phyloP scores from a whole-genome alignment of 2,113 vertebrate genomes.

The Passer montanus region DNA sequence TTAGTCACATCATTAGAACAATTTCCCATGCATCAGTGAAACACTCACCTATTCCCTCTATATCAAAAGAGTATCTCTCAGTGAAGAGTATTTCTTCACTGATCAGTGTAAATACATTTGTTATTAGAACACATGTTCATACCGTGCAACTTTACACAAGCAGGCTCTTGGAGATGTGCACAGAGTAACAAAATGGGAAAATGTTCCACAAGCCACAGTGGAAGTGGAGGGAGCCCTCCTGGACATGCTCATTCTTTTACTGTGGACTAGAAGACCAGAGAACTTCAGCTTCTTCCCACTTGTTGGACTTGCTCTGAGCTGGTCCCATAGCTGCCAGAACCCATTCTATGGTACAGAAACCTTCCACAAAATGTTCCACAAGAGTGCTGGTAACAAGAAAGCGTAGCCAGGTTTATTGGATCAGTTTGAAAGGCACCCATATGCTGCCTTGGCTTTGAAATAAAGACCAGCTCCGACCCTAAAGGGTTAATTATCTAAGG shows the following conservation, averaged over 20 bases:
- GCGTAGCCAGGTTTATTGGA: fast-evolving
- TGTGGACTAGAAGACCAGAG: not conserved
- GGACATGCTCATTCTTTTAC: not conserved
- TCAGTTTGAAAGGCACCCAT: not conserved
- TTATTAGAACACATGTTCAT: not conserved
- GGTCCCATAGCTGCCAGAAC: not conserved
- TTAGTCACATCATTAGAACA: not conserved
- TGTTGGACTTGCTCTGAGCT: not conserved
- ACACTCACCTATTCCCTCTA: not conserved
- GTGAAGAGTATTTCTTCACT: not conserved
- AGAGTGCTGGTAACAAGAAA: not conserved
- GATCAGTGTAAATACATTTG: not conserved
- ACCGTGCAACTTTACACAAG: not conserved
- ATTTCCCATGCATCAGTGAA: not conserved
- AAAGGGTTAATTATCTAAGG: not conserved
- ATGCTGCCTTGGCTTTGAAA: not conserved
- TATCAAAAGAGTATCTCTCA: not conserved
- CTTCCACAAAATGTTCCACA: too few species aligned
- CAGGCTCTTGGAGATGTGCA: not conserved
- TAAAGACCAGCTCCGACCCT: not conserved
- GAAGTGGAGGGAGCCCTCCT: not conserved
- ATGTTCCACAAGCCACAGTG: not conserved
- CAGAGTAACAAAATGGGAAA: not conserved
- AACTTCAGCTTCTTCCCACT: not conserved
- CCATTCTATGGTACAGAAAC: not conserved